Base-by-base conservation (phyloP, 1,140 invertebrate genomes). In the Heliconius hermathena region DNA sequence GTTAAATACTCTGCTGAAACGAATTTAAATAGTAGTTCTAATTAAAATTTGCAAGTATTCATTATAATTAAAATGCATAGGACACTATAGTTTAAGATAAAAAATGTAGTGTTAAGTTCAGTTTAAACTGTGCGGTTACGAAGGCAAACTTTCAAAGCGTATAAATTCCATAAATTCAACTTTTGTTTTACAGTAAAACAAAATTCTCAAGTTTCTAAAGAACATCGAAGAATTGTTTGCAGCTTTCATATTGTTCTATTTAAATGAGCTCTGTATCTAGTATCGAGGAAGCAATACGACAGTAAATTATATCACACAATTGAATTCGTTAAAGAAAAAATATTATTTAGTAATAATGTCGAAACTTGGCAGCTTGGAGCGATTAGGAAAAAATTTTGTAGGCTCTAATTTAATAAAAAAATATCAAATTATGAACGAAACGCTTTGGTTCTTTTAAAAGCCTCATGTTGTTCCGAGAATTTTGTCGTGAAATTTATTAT, bases 151-250 rank as follows among this genome's bases (percentile, higher is more conserved):
- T 76, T 46, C 54, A 78, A 75, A 73, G 70, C 80, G 77, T 77
- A 81, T 81, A 78, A 76, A 81, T 81, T 81, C 41, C 71, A 54
- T n/a, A n/a, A n/a, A n/a, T 73, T 33, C 13, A 78, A 76, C 36
- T 81, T 81, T 66, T 81, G 76, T 76, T 78, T 72, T 29, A 66
- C 66, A n/a, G 70, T 73, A 76, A 71, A 78, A 78, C 73, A 75
- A 77, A 70, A 81, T 75, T 73, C 38, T 78, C 33, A 78, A 81
- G 33, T 77, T 81, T 49, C 26, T 71, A 78, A 77, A 16, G 38
- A 81, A 70, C 49, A 38, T 41, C 52, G 75, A 73, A 74, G 20
- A 79, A 74, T 60, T 74, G 72, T 70, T 78, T 26, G 54, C 16
- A 70, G 46, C 70, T 46, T 29, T 33, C 73, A 52, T 79, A 79